Evolutionary conservation across 2,888 invertebrate species (phyloP).

Genomic region (Campoplex capitator): DNA sequence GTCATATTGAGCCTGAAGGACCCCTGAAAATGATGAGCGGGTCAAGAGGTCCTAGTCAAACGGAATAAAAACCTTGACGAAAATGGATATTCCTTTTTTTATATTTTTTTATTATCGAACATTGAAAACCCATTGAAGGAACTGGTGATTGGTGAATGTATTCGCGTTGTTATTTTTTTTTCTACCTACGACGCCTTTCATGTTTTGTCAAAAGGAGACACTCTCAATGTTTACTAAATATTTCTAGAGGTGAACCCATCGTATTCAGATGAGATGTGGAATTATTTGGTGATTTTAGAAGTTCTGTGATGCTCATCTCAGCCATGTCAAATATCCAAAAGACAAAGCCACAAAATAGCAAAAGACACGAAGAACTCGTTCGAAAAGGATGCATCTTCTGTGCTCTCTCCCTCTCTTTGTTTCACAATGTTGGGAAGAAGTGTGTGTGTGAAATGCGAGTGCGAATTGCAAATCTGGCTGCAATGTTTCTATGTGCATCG

Average conservation of each 20-base stretch:
- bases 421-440: conserved; percentile 26
- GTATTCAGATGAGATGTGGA: not conserved
- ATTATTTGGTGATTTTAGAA: conserved; percentile 38
- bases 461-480: conserved; percentile 65
- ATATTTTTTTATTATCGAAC: not conserved
- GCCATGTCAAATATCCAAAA: conserved; percentile 60
- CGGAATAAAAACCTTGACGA: not conserved
- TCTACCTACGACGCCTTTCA: too few species aligned
- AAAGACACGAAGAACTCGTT: not conserved
- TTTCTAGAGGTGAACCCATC: conserved; percentile 16
- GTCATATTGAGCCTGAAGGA: not conserved
- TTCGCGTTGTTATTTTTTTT: not conserved
- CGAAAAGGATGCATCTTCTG: not conserved
- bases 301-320: conserved; percentile 25
- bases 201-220: not conserved
- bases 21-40: not conserved
- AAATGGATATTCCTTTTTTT: not conserved
- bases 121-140: not conserved
- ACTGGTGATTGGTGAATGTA: not conserved
- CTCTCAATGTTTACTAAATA: conserved; percentile 7
- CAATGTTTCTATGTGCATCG: conserved; percentile 65
- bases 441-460: conserved; percentile 43
- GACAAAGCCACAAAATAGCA: conserved; percentile 24
- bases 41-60: not conserved
- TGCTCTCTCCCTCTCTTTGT: conserved; percentile 17